Evolutionary conservation across 1,140 invertebrate genomes (phyloP).

Genomic region (Pseudomyrmex gracilis): DNA sequence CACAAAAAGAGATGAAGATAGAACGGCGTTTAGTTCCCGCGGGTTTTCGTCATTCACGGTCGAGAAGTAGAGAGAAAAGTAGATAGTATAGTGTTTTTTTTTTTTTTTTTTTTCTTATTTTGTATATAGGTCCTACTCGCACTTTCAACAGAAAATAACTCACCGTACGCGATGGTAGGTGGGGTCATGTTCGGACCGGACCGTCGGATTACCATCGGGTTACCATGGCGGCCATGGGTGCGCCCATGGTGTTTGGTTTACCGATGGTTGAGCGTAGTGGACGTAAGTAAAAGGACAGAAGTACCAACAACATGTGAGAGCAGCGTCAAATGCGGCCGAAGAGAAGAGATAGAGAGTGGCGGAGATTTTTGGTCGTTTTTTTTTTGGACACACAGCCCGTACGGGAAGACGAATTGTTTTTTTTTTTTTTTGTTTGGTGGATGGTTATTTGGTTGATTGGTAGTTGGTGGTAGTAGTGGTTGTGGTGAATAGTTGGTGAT

Average conservation of each 20-base stretch:
- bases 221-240: conserved; percentile 79
- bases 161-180: conserved; percentile 85
- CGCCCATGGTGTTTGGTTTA: conserved; percentile 74
- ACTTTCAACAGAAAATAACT: conserved; percentile 82
- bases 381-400: conserved; percentile 57
- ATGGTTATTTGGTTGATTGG: conserved; percentile 71
- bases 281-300: conserved; percentile 85
- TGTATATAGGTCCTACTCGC: conserved; percentile 69
- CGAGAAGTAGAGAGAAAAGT: conserved; percentile 24
- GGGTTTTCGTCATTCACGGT: conserved; percentile 32
- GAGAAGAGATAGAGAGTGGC: conserved; percentile 69
- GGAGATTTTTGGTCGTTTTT: conserved; percentile 54
- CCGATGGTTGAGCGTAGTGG: conserved; percentile 78
- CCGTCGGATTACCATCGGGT: conserved; percentile 81
- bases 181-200: conserved; percentile 82
- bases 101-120: too few species aligned
- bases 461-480: conserved; percentile 75
- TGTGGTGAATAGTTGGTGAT: conserved; percentile 77
- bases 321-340: conserved; percentile 83
- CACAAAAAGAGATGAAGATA: not conserved
- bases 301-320: conserved; percentile 85
- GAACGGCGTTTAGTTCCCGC: conserved; percentile 44
- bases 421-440: conserved; percentile 65
- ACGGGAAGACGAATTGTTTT: conserved; percentile 57
- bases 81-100: conserved; percentile 22